phyloP scores from a whole-genome alignment of 35 echinoderm and acorn worm genomes.

The Ophiothrix spiculata region DNA sequence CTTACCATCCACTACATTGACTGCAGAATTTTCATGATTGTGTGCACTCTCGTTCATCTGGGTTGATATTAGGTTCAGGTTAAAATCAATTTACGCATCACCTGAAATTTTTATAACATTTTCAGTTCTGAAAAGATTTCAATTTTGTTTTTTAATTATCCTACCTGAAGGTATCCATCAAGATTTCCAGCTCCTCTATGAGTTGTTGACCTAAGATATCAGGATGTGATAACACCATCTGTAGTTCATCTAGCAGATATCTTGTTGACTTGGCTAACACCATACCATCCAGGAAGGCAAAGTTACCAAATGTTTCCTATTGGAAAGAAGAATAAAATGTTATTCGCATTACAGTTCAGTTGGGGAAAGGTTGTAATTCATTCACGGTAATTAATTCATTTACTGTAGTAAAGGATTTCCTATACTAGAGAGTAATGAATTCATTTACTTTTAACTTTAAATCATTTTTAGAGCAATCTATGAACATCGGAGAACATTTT shows the following conservation, averaged over 20 bases:
- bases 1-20: background rate
- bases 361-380: background rate
- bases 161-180: conserved; percentile 79
- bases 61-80: background rate
- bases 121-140: background rate
- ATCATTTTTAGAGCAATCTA: no score
- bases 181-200: conserved; percentile 52
- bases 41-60: background rate
- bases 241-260: conserved; percentile 78
- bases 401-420: no score
- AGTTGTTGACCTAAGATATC: conserved; percentile 43
- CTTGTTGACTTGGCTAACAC: conserved; percentile 60
- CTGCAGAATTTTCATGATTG: background rate
- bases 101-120: background rate
- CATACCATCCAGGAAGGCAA: conserved; percentile 65
- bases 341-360: background rate
- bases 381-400: no score
- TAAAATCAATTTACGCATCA: background rate
- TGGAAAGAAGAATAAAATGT: background rate
- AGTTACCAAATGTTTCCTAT: conserved; percentile 84
- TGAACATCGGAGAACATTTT: no score
- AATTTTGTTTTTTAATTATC: background rate
- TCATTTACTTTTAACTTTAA: no score
- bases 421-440: no score
- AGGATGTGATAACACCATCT: conserved; percentile 39